Evolutionary conservation across 2,113 vertebrate species (phyloP).

Genomic region (Tragelaphus buxtoni): DNA sequence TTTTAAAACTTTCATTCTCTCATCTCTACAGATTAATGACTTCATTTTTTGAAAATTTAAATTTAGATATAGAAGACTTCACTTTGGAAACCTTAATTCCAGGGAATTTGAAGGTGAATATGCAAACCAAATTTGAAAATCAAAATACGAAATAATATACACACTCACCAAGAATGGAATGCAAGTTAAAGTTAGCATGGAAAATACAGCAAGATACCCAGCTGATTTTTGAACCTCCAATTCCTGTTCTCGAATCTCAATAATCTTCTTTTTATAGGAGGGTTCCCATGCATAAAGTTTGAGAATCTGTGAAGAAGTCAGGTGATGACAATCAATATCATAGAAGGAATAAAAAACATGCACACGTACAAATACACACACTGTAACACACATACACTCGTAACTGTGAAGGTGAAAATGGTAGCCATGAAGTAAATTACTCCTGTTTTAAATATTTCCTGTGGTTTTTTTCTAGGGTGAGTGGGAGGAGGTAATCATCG

Average conservation of each 20-base stretch:
- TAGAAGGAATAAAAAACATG: background rate
- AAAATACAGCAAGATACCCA: conserved; percentile 75
- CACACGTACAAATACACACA: background rate
- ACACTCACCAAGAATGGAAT: conserved; percentile 78
- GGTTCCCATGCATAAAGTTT: conserved; percentile 80
- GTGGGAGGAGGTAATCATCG: background rate
- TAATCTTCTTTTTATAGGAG: conserved; percentile 76
- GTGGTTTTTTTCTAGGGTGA: background rate
- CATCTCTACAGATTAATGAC: background rate
- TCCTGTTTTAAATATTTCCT: background rate
- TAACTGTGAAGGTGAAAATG: background rate
- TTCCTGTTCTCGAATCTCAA: conserved; percentile 74
- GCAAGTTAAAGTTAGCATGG: conserved; percentile 76
- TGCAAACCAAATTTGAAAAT: background rate
- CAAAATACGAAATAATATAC: background rate
- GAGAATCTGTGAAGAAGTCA: conserved; percentile 68
- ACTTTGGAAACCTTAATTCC: background rate
- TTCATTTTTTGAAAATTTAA: background rate
- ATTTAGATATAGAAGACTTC: background rate
- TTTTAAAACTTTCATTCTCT: background rate
- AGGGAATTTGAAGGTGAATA: background rate
- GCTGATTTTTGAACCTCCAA: conserved; percentile 74
- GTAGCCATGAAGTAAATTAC: background rate
- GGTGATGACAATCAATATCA: background rate
- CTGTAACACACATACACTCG: too few species aligned